These are phyloP conservation scores for Eucera pruinosa DNA, from an alignment of 2,888 invertebrate genomes.

Conservation along the genomic window DNA sequence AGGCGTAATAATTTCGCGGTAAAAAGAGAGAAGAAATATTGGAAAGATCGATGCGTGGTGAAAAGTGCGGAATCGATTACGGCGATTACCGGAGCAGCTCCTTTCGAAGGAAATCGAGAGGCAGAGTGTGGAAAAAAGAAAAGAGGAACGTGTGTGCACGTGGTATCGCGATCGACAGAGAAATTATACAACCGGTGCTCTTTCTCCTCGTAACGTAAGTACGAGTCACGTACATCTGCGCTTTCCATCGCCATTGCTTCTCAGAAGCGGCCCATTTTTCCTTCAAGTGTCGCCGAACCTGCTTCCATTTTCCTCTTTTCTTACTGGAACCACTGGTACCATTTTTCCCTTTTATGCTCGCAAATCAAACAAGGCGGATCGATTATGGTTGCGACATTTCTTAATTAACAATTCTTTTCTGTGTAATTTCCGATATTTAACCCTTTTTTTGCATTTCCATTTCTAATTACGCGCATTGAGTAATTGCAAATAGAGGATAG, in stretches of 20 bases:
- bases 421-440: too few relatives aligned
- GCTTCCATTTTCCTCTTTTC: conserved; percentile 8
- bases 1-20: neutral
- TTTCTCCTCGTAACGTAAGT: conserved; percentile 48
- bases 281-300: conserved; percentile 5
- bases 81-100: neutral
- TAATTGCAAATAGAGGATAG: too few relatives aligned
- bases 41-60: too few relatives aligned
- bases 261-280: conserved; percentile 25
- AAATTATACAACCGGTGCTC: conserved; percentile 61
- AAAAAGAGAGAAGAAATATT: too few relatives aligned
- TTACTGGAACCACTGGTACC: neutral
- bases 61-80: too few relatives aligned
- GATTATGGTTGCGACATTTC: too few relatives aligned
- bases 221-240: conserved; percentile 45
- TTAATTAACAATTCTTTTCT: too few relatives aligned
- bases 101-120: neutral
- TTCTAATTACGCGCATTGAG: too few relatives aligned
- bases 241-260: conserved; percentile 50
- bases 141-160: conserved; percentile 8
- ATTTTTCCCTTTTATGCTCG: conserved; percentile 7
- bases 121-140: neutral
- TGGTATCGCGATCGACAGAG: conserved; percentile 45
- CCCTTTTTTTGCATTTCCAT: too few relatives aligned
- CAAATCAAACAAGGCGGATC: too few relatives aligned